Evolutionary conservation across 1,140 invertebrate genomes (phyloP), one percentile per base, ranked within the genome.

Genomic region (Cardiocondyla obscurior): DNA sequence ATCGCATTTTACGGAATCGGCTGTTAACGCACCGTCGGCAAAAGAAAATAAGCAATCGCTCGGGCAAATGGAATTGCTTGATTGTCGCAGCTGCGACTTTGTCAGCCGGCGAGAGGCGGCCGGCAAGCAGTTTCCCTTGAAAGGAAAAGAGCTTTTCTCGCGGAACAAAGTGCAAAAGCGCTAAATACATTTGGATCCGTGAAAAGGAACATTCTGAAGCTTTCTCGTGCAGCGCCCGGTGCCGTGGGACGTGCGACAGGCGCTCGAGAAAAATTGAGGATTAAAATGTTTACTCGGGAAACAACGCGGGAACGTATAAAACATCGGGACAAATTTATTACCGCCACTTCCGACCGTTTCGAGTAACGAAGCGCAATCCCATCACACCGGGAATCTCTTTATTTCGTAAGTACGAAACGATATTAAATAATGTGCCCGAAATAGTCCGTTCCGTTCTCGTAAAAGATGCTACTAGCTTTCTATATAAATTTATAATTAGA

Each of bases 11-110:
- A 79, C 62, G 44, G 62, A 79, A 79, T 79, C 62, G 46, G 74
- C 74, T 39, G 74, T 79, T 79, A 73, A 81, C 77, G 81, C 73
- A 77, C 81, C 58, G 72, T 22, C 46, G 72, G 16, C 49, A 44
- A 60, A 46, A 69, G 84, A 85, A 85, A 85, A 85, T 85, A 85
- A 85, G 84, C 84, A 85, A 82, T 85, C 55, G 83, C 83, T 73
- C 57, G 77, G 58, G 82, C 81, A 85, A 85, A 85, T 85, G 84
- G 84, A 83, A 85, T 85, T 85, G 81, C 84, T 69, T 83, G 70
- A 76, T 85, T 83, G 60, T 76, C 55, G 72, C 57, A 64, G 69
- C 64, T 60, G 67, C 36, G 72, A 83, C 81, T 83, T 74, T 65
- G 57, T 82, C 83, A 70, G 49, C 36, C 55, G 67, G 51, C 76